Percentiles rank a stretch among this genome's conserved stretches.
These are phyloP conservation scores for Danio jaintianensis DNA, from an alignment of 2,797 vertebrate genomes.

Conservation along the genomic window DNA sequence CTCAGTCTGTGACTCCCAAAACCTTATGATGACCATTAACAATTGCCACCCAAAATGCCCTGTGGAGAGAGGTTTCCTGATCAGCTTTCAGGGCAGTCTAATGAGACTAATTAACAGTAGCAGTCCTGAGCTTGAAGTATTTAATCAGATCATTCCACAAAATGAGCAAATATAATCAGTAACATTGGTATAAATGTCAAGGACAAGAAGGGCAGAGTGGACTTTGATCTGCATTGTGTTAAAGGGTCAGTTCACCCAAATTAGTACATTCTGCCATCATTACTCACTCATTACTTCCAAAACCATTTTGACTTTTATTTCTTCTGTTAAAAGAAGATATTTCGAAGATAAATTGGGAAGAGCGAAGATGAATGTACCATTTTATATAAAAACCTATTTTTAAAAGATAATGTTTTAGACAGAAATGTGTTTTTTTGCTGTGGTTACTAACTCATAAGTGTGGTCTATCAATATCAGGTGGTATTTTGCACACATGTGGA, in stretches of 20 bases:
- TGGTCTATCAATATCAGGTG: no score
- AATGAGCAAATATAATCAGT: slow-evolving; percentile 1
- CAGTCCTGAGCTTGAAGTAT: slow-evolving; percentile 25
- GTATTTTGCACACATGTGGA: no score
- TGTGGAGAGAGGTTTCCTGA: slow-evolving; percentile 39
- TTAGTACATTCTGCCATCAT: no score
- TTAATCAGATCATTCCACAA: slow-evolving; percentile 23
- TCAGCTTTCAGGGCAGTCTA: slow-evolving; percentile 35
- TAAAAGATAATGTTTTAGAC: no score
- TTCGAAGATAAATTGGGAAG: no score
- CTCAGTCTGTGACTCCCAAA: slow-evolving; percentile 17
- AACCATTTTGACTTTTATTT: no score
- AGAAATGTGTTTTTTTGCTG: no score
- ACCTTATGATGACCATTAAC: slow-evolving; percentile 21
- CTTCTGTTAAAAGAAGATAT: no score
- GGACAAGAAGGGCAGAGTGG: not conserved
- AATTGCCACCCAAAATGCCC: slow-evolving; percentile 23
- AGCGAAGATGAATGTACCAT: no score
- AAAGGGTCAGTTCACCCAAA: slow-evolving; percentile 8
- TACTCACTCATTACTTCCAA: no score
- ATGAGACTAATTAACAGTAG: slow-evolving; percentile 37
- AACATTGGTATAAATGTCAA: slow-evolving; percentile 2
- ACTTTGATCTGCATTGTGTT: slow-evolving; percentile 64
- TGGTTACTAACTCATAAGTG: no score
- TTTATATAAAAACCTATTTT: no score